These are phyloP conservation scores for Onychostoma macrolepis DNA, from an alignment of 2,113 vertebrate species.

Conservation along the genomic window DNA sequence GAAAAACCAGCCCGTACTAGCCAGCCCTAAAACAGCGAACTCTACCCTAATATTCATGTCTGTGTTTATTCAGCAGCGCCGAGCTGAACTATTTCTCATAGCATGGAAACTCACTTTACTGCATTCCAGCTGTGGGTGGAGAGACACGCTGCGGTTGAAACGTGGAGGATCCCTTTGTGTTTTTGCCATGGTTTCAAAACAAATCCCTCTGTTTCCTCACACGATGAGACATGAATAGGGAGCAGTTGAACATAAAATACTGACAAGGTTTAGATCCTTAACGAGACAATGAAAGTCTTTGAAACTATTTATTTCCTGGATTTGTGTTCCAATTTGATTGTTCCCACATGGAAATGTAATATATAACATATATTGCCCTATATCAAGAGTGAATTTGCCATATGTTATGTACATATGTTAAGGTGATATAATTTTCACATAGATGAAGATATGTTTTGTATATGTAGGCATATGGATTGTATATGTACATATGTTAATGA, in stretches of 20 bases:
- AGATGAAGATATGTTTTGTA: too few species aligned
- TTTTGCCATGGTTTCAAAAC: constrained; percentile 74
- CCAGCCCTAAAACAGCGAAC: constrained; percentile 63
- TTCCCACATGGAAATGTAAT: not conserved
- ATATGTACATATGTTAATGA: too few species aligned
- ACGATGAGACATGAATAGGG: not conserved
- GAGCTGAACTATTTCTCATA: constrained; percentile 49
- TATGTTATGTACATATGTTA: too few species aligned
- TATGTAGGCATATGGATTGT: too few species aligned
- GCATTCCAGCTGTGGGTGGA: constrained; percentile 61
- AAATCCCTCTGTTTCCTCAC: constrained; percentile 13
- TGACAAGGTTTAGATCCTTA: not conserved
- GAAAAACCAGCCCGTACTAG: constrained; percentile 70
- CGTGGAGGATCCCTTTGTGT: constrained; percentile 63
- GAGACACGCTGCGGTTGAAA: constrained; percentile 37
- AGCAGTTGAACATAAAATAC: not conserved
- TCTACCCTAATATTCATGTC: constrained; percentile 72
- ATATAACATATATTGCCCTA: too few species aligned
- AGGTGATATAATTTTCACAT: too few species aligned
- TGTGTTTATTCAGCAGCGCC: constrained; percentile 30
- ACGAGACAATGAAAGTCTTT: not conserved
- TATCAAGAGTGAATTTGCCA: too few species aligned
- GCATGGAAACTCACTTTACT: constrained; percentile 61
- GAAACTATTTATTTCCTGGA: not conserved
- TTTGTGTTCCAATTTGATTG: not conserved